phyloP scores from a whole-genome alignment of 2,113 vertebrate species.

The Microcebus ravelobensis region DNA sequence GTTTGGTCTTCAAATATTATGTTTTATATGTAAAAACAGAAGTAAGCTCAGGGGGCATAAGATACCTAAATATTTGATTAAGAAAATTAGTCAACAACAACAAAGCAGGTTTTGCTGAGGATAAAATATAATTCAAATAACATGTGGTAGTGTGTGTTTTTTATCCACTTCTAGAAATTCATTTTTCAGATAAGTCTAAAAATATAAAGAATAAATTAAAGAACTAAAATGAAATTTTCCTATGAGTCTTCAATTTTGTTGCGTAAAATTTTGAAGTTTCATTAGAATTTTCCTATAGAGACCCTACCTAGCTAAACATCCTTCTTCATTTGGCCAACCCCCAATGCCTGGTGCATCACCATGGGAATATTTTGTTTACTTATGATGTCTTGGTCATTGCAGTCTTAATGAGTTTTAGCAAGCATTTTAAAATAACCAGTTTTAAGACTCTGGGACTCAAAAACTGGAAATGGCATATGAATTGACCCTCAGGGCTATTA shows the following conservation, averaged over 20 bases:
- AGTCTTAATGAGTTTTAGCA: not conserved
- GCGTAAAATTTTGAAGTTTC: not conserved
- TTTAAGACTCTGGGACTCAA: not conserved
- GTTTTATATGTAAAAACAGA: not conserved
- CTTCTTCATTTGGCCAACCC: not conserved
- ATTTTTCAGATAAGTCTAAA: not conserved
- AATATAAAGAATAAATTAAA: not conserved
- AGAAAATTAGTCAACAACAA: not conserved
- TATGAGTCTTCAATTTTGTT: not conserved
- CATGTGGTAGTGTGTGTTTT: not conserved
- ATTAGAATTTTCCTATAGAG: not conserved
- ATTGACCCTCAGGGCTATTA: not conserved
- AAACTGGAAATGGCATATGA: not conserved
- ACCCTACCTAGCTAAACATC: not conserved
- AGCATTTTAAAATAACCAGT: not conserved
- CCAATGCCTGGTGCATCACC: not conserved
- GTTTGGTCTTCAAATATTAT: not conserved
- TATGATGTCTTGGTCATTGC: not conserved
- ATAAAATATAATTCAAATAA: not conserved
- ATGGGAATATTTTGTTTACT: not conserved
- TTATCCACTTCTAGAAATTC: not conserved
- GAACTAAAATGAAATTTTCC: not conserved
- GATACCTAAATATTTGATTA: not conserved
- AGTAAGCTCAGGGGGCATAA: not conserved
- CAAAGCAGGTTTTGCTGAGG: not conserved